These are phyloP conservation scores for Acanthopleura granulata DNA, from an alignment of 2,888 invertebrate species.

Conservation along the genomic window DNA sequence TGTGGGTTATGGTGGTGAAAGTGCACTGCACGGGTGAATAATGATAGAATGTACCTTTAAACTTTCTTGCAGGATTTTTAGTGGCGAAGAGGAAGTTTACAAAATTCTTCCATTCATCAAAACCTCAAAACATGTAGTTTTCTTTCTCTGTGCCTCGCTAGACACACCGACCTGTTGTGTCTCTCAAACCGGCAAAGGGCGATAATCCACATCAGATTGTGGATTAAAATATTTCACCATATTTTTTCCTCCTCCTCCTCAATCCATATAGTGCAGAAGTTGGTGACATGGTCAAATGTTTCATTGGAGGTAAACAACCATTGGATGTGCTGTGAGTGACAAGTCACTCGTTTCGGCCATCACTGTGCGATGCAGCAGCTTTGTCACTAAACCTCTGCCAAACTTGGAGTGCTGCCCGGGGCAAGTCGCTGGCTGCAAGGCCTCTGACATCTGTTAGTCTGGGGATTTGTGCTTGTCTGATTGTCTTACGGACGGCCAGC, in stretches of 20 bases:
- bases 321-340: not conserved
- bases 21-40: too few species aligned
- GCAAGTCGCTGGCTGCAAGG: constrained; percentile 1
- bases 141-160: too few species aligned
- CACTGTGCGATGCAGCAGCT: not conserved
- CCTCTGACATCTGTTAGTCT: constrained; percentile 12
- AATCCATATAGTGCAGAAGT: not conserved
- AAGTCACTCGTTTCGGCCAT: not conserved
- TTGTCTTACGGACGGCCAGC: constrained; percentile 12
- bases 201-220: not conserved
- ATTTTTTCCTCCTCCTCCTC: not conserved
- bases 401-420: constrained; percentile 14
- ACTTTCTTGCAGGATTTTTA: too few species aligned
- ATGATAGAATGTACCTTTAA: too few species aligned
- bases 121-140: too few species aligned
- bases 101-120: too few species aligned
- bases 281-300: too few species aligned
- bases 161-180: too few species aligned
- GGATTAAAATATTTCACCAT: not conserved
- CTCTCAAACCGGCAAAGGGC: too few species aligned
- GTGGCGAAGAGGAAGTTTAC: too few species aligned
- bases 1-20: too few species aligned
- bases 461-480: constrained; percentile 3
- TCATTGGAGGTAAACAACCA: not conserved
- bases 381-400: not conserved